Evolutionary conservation across 2,888 invertebrate species (phyloP), one percentile per base, ranked within the genome.

Genomic region (Oscheius sp.): DNA sequence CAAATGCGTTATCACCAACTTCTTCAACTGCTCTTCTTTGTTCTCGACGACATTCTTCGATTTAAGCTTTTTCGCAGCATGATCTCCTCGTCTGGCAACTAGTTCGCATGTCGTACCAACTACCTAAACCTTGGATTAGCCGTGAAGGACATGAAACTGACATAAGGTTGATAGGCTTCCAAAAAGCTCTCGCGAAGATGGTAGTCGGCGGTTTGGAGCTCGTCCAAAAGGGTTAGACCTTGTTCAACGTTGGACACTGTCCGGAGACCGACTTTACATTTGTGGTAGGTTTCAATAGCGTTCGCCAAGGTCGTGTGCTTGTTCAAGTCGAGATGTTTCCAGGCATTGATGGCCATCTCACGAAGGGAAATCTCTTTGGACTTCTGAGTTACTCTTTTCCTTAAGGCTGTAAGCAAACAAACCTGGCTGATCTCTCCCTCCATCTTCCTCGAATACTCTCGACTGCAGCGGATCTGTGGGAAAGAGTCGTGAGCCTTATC

Each of bases 371-470:
- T 68, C 29, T 68, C 29, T 21, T 68, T 68, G 3, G 68, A 53
- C 21, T 55, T 42, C 55, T 63, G 21, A 63, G 47, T 21, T 42
- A 5, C 21, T 63, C 48, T 13, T 4, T 4, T 35, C 42, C 2
- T 13, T 4, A 53, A 29, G 53, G 10, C 10, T 4, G 32, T 13
- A 33, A 33, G 10, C 1, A n/a, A 60, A 63, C 32, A 4, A 37
- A 63, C 63, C 10, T 55, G 32, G 55, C n/a, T 55, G 29, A 68
- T 68, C 35, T 68, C 68, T 33, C 53, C 68, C 21, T 68, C 68
- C 55, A 35, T 48, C 32, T 58, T 58, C 48, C 48, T 70, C 11
- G 70, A 58, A 59, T 59, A 70, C 33, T 70, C 70, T 47, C 70
- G 55, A 9, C 33, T 48, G 21, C 13, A 35, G 10, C 29, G n/a